A percentile compares a stretch with the other conserved stretches of the same genome.
Evolutionary conservation across 2,888 invertebrate genomes (phyloP).

Genomic region (Diarsia dahlii): DNA sequence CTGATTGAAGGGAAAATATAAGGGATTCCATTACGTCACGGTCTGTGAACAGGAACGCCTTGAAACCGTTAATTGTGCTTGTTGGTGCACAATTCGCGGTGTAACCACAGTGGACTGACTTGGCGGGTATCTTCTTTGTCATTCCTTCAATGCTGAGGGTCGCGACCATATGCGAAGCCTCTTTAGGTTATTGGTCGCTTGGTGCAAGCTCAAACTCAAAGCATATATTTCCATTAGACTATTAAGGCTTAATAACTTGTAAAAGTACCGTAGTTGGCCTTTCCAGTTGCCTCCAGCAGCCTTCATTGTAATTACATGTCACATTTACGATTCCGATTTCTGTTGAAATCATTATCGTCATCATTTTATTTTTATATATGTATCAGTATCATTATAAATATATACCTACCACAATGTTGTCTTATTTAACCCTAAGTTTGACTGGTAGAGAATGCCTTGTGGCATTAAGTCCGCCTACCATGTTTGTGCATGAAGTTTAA

Average conservation of each 20-base stretch:
- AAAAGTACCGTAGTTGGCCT: too few species aligned
- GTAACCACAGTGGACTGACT: not conserved
- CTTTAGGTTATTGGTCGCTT: not conserved
- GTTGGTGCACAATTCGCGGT: not conserved
- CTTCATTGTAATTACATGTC: not conserved
- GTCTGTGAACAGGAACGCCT: slow-evolving; percentile 22
- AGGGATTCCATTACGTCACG: slow-evolving; percentile 37
- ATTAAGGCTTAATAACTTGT: too few species aligned
- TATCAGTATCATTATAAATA: too few species aligned
- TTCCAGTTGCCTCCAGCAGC: not conserved
- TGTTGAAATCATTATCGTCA: not conserved
- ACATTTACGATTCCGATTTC: not conserved
- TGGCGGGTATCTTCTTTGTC: not conserved
- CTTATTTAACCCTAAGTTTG: too few species aligned
- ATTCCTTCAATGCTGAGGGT: not conserved
- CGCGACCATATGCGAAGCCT: not conserved
- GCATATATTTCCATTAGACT: too few species aligned
- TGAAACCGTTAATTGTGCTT: slow-evolving; percentile 23
- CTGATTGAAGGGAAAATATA: slow-evolving; percentile 52
- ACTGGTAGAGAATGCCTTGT: too few species aligned
- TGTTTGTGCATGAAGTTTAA: too few species aligned
- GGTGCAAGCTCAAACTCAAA: not conserved
- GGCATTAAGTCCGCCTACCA: too few species aligned
- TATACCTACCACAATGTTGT: too few species aligned
- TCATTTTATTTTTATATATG: too few species aligned